These are phyloP conservation scores for Hyphantria cunea DNA, from an alignment of 1,140 invertebrate genomes.

Conservation along the genomic window DNA sequence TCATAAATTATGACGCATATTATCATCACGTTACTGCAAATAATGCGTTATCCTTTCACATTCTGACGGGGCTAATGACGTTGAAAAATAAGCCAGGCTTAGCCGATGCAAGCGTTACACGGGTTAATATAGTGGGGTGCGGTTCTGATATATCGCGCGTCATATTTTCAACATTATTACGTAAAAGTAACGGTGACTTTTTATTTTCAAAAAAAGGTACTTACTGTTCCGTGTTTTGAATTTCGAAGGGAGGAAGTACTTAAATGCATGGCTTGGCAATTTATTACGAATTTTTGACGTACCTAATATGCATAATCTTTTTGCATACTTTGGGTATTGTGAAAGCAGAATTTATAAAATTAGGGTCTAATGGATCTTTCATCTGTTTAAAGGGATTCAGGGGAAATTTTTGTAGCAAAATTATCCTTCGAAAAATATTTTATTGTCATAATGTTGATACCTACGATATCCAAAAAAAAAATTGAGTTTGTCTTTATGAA, in stretches of 20 bases:
- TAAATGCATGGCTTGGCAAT: constrained; percentile 7
- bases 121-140: constrained; percentile 51
- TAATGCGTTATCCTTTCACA: constrained; percentile 72
- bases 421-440: not conserved
- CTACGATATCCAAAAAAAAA: no score
- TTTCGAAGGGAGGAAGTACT: constrained; percentile 7
- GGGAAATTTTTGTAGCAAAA: not conserved
- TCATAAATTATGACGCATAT: constrained; percentile 41
- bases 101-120: constrained; percentile 44
- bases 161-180: constrained; percentile 52
- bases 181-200: constrained; percentile 29
- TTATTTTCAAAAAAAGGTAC: constrained; percentile 14
- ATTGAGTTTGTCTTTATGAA: no score
- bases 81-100: constrained; percentile 75
- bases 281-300: constrained; percentile 1
- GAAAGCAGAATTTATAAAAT: not conserved
- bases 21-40: constrained; percentile 63
- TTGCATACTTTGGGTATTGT: not conserved
- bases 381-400: not conserved
- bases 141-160: constrained; percentile 52
- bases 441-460: no score
- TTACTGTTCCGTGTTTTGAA: constrained; percentile 4
- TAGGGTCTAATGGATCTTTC: not conserved
- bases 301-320: not conserved
- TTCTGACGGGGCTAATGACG: constrained; percentile 69